phyloP scores from a whole-genome alignment of 2,888 invertebrate species.

The Philereme transversata region DNA sequence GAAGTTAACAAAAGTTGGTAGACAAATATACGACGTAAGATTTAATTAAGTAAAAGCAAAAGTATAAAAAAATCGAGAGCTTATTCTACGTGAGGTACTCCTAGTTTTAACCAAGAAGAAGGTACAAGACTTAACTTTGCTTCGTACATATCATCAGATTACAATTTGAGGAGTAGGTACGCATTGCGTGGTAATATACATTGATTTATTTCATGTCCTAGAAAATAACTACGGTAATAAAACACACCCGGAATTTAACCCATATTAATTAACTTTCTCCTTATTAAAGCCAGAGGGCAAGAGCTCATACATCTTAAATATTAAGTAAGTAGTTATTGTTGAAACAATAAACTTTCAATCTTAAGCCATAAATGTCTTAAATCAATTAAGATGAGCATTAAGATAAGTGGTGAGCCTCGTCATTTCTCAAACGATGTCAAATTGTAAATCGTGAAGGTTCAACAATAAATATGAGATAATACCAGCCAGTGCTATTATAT shows the following conservation, averaged over 20 bases:
- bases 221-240: constrained; percentile 16
- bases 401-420: constrained; percentile 45
- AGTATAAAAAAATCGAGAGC: no score
- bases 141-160: no score
- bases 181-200: neutral
- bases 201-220: constrained; percentile 12
- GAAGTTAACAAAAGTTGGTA: no score
- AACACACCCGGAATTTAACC: constrained; percentile 25
- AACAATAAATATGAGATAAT: constrained; percentile 22
- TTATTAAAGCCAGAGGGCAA: constrained; percentile 28
- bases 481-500: constrained; percentile 1
- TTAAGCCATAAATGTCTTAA: constrained; percentile 42
- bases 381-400: constrained; percentile 62
- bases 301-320: constrained; percentile 8
- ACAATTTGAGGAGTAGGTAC: neutral
- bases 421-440: constrained; percentile 42
- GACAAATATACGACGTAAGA: no score
- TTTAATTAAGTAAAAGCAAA: no score
- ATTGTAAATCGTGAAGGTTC: constrained; percentile 27
- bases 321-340: constrained; percentile 32
- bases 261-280: constrained; percentile 26
- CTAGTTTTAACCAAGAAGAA: no score
- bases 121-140: no score
- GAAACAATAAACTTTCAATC: constrained; percentile 47
- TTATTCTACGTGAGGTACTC: no score